phyloP scores from a whole-genome alignment of 2,888 invertebrate species.

The Lasius fuliginosus region DNA sequence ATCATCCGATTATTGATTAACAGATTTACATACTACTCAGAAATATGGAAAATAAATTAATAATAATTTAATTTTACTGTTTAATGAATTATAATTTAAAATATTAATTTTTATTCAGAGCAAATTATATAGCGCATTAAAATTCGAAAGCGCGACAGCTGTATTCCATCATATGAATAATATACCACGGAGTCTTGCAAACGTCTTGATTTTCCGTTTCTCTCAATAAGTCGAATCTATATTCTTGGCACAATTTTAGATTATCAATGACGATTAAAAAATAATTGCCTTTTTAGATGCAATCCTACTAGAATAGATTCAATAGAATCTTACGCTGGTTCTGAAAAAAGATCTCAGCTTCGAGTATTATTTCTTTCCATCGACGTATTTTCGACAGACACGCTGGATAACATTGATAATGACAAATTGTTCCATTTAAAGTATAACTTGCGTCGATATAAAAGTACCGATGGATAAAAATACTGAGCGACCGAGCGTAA shows the following conservation, averaged over 20 bases:
- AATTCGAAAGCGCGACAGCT: background rate
- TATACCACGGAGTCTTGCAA: background rate
- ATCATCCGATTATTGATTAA: background rate
- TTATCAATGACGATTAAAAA: background rate
- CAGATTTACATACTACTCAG: background rate
- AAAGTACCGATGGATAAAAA: slow-evolving; percentile 9
- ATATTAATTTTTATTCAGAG: background rate
- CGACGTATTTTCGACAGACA: background rate
- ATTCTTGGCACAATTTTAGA: background rate
- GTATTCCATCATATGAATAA: background rate
- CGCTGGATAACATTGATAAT: background rate
- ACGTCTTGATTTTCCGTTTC: background rate
- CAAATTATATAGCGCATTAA: background rate
- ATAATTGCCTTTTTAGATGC: background rate
- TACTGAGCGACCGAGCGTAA: slow-evolving; percentile 23
- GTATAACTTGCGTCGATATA: background rate
- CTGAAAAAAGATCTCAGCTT: background rate
- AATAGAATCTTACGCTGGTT: slow-evolving; percentile 14
- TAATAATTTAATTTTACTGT: background rate
- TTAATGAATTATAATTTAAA: background rate
- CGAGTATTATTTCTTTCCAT: background rate
- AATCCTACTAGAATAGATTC: background rate
- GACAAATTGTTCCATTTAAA: slow-evolving; percentile 31
- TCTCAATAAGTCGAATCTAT: background rate
- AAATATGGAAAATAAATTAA: background rate